These are phyloP conservation scores for Ctenomys sociabilis DNA, from an alignment of 2,113 vertebrate species.

Conservation along the genomic window DNA sequence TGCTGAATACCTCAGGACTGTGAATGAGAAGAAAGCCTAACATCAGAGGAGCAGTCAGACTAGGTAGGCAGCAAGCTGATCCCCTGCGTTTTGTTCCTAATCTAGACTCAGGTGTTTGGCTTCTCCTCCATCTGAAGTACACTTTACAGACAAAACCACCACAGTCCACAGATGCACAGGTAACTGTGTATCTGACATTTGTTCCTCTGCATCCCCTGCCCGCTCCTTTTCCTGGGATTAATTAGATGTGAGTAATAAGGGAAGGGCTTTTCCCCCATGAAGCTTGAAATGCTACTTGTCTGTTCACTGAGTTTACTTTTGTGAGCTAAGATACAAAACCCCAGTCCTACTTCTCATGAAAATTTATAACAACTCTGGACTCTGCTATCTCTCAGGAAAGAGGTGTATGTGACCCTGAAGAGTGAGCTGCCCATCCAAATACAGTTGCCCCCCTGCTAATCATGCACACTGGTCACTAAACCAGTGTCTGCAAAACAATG, in stretches of 20 bases:
- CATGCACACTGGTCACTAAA: conserved; percentile 55
- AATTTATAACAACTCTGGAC: conserved; percentile 33
- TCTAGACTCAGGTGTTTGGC: background rate
- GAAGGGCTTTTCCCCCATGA: background rate
- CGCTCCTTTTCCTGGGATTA: background rate
- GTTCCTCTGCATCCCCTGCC: background rate
- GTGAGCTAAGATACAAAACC: conserved; percentile 34
- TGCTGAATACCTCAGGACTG: background rate
- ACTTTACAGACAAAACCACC: background rate
- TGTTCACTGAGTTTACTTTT: conserved; percentile 36
- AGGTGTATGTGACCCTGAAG: background rate
- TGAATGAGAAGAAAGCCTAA: background rate
- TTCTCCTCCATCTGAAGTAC: background rate
- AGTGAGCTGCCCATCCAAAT: background rate
- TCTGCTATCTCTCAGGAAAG: conserved; percentile 32
- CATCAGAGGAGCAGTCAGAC: background rate
- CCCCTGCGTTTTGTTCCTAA: background rate
- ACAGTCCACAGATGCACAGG: background rate
- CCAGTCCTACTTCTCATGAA: conserved; percentile 62
- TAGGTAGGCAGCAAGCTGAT: background rate
- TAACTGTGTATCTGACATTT: background rate
- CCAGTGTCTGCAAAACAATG: conserved; percentile 25
- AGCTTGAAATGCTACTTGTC: conserved; percentile 47
- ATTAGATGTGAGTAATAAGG: conserved; percentile 24
- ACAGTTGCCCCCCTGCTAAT: conserved; percentile 43